These are phyloP conservation scores for Arrhamphus sclerolepis DNA, from an alignment of 2,797 vertebrate species.

Conservation along the genomic window DNA sequence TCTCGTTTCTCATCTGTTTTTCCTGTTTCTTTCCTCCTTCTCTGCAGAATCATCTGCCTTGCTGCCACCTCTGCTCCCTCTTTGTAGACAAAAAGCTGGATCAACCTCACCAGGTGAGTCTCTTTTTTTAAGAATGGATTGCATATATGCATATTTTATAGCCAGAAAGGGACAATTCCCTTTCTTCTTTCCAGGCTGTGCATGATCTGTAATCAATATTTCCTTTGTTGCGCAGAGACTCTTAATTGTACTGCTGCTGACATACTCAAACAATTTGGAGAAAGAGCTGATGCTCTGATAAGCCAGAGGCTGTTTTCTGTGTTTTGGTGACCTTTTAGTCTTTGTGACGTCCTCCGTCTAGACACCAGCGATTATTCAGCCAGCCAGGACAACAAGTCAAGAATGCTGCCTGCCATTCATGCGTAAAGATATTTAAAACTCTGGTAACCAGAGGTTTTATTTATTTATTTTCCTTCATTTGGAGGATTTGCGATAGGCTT, in stretches of 20 bases:
- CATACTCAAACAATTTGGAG: constrained; percentile 18
- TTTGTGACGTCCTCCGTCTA: constrained; percentile 57
- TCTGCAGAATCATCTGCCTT: constrained; percentile 47
- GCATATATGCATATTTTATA: background rate
- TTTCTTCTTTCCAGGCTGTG: constrained; percentile 9
- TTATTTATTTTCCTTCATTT: background rate
- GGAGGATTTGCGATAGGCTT: constrained; percentile 7
- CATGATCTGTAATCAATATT: constrained; percentile 4
- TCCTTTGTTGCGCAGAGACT: constrained; percentile 25
- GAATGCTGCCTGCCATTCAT: background rate
- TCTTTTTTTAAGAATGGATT: no score
- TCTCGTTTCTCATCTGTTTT: constrained; percentile 36
- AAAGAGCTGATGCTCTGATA: constrained; percentile 34
- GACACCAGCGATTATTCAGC: constrained; percentile 55
- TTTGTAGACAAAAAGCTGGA: constrained; percentile 48
- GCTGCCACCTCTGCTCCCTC: constrained; percentile 23
- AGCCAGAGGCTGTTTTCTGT: constrained; percentile 40
- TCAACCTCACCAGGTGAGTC: constrained; percentile 55
- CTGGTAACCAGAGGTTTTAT: background rate
- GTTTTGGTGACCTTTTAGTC: constrained; percentile 54
- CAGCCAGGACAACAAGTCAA: background rate
- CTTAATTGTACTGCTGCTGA: constrained; percentile 32
- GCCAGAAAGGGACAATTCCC: background rate
- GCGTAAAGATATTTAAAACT: background rate
- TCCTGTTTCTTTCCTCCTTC: constrained; percentile 26